These are phyloP conservation scores for Corapipo altera DNA, from an alignment of 2,113 vertebrate species.

Conservation along the genomic window DNA sequence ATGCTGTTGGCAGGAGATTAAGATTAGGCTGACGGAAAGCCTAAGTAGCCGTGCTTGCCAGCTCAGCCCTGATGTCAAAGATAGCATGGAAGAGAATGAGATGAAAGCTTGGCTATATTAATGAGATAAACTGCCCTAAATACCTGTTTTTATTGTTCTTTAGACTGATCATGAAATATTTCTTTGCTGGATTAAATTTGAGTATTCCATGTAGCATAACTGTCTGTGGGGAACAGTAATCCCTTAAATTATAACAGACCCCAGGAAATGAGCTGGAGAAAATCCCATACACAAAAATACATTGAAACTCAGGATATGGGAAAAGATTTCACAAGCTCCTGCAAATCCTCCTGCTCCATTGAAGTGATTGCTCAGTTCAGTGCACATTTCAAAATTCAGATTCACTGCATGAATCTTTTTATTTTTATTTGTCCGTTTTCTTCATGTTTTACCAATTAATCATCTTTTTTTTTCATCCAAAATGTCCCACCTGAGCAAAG, in stretches of 20 bases:
- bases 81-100: not conserved
- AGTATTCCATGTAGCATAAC: not conserved
- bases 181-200: not conserved
- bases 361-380: not conserved
- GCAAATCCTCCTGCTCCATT: not conserved
- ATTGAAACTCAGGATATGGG: not conserved
- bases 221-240: not conserved
- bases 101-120: not conserved
- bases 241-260: not conserved
- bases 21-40: not conserved
- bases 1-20: not conserved
- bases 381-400: not conserved
- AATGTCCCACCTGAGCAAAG: not conserved
- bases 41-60: not conserved
- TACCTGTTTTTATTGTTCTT: not conserved
- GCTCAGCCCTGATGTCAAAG: not conserved
- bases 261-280: not conserved
- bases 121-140: not conserved
- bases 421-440: not conserved
- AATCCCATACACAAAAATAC: not conserved
- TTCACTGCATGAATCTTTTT: not conserved
- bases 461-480: not conserved
- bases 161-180: not conserved
- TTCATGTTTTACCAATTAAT: not conserved
- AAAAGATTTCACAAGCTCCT: not conserved